Evolutionary conservation across 2,888 invertebrate species (phyloP), one percentile per base, ranked within the genome.

Genomic region (Protodeltote pygarga): DNA sequence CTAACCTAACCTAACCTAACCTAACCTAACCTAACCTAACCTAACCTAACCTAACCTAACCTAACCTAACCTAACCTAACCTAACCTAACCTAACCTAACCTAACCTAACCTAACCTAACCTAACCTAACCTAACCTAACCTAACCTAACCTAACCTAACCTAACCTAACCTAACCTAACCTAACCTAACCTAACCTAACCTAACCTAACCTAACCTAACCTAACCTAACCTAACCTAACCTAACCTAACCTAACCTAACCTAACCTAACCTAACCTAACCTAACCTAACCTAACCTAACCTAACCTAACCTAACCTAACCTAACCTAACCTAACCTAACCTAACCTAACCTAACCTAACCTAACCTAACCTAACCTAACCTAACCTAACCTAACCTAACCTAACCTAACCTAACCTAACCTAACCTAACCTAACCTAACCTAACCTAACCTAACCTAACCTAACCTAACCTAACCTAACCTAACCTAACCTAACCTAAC

Each of bases 1-100:
- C 51, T 46, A 46, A 51, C 51, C 51, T 50, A 50, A 50, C 50
- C 50, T 44, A 50, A 50, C 50, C 50, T 50, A 44, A 44, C 44
- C 44, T 50, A 39, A 52, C 52, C 52, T 52, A 52, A 52, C 52
- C 51, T 46, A 46, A 51, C 51, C 51, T 50, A 50, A 50, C 50
- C 50, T 44, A 50, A 50, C 50, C 50, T 50, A 44, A 44, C 44
- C 44, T 50, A 39, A 52, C 52, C 52, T 52, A 52, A 52, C 52
- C 51, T 46, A 46, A 51, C 51, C 51, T 50, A 50, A 50, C 50
- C 50, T 44, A 50, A 50, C 50, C 50, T 50, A 44, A 44, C 44
- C 44, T 50, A 39, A 52, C 52, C 52, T 52, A 52, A 52, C 52
- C 51, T 46, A 46, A 51, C 51, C 51, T 50, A 50, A 50, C 50